phyloP scores from a whole-genome alignment of 2,797 vertebrate genomes.

The Cheirogaleus major region DNA sequence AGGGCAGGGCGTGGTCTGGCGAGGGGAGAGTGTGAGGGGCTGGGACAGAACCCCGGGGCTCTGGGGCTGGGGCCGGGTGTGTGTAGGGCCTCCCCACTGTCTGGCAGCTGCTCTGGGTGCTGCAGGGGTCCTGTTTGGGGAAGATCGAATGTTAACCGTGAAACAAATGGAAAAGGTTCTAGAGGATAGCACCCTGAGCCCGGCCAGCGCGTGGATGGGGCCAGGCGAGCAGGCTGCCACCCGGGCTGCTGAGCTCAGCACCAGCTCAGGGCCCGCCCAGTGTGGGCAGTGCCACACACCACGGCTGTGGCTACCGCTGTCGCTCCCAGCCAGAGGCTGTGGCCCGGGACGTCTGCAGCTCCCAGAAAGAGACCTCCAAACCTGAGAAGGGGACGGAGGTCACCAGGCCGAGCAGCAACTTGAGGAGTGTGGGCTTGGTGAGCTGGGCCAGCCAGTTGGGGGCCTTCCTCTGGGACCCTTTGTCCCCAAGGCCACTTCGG shows the following conservation, averaged over 20 bases:
- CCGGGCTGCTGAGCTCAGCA: accelerated
- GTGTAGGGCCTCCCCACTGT: not conserved
- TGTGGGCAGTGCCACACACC: accelerated
- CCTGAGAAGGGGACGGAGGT: not conserved
- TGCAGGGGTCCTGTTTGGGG: not conserved
- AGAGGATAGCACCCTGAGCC: accelerated
- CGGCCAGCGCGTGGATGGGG: not conserved
- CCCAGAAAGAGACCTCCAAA: accelerated
- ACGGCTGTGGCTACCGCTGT: not conserved
- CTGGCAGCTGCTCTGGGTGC: not conserved
- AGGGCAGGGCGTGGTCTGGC: not conserved
- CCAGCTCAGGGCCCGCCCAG: too few relatives aligned
- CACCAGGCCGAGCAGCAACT: too few relatives aligned
- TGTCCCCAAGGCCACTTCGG: not conserved
- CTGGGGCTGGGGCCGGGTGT: not conserved
- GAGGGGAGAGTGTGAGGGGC: accelerated
- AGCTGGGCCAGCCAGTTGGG: too few relatives aligned
- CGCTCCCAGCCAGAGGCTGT: not conserved
- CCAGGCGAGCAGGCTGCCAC: not conserved
- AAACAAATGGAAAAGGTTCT: not conserved
- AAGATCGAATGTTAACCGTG: not conserved
- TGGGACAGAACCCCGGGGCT: not conserved
- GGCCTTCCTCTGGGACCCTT: too few relatives aligned
- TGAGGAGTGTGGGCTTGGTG: too few relatives aligned
- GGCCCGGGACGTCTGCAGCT: accelerated